Base-by-base conservation (phyloP, 2,797 vertebrate species). In the Sitta carolinensis region DNA sequence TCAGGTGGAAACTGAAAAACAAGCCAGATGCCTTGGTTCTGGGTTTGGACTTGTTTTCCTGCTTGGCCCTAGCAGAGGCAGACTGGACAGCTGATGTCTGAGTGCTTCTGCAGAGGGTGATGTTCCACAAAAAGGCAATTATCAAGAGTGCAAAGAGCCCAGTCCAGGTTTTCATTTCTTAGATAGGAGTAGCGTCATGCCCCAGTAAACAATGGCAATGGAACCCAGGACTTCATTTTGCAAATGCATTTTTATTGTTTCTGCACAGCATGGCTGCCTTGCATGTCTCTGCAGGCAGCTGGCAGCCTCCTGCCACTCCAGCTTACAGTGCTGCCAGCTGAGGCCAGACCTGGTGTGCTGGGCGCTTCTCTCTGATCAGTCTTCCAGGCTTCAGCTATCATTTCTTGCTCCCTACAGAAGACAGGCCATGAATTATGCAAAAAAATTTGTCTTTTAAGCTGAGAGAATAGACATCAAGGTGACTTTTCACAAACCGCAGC, bases 201-300 rank as follows among this genome's bases (percentile, higher is more conserved):
- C 13, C 58, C 61, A 68, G 59, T n/a, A 62, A 76, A 69, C 47
- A 75, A 45, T 21, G 29, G 29, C 54, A 63, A 11, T 40, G 61
- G 89, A 90, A 77, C 10, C 21, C 16, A 54, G 64, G 55, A 26
- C 34, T 76, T 79, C 4, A 9, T 87, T 76, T 67, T 84, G 50
- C 50, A 76, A 79, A 90, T n/a, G 75, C 7, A 5, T 52, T 84
- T 81, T 77, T 51, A 51, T 48, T 77, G 38, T 92, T 91, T 64
- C 47, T 2, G 4, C 47, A 16, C n/a, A 27, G 64, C 16, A 15
- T 0, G 0, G 21, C 27, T 84, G 57, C 58, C 52, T 66, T 0
- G 0, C 19, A 15, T 1, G 0, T 42, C 42, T 51, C 51, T 77
- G 76, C 54, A 64, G 67, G 74, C 78, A 59, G 68, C 63, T 84